A percentile compares a stretch with the other conserved stretches of the same genome.
These are phyloP conservation scores for Dicyrtomina minuta DNA, from an alignment of 2,888 invertebrate species.

Conservation along the genomic window DNA sequence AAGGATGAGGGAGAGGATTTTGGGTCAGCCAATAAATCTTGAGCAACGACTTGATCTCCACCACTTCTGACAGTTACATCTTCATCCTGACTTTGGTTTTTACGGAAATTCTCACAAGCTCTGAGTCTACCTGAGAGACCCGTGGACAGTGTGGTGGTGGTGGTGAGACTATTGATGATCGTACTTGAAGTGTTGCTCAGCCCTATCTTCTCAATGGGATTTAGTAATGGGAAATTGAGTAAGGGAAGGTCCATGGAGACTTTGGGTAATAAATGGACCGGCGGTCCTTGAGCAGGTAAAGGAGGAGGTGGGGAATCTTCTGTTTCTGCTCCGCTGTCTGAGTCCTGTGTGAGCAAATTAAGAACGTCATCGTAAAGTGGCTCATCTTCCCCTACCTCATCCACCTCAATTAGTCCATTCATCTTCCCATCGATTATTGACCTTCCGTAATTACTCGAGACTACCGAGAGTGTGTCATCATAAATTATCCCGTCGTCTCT, in stretches of 20 bases:
- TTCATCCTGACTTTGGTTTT: not conserved
- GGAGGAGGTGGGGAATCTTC: slow-evolving; percentile 52
- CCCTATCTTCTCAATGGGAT: not conserved
- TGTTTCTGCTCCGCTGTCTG: slow-evolving; percentile 47
- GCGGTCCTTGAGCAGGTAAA: slow-evolving; percentile 50
- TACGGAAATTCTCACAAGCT: not conserved
- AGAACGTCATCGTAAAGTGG: slow-evolving; percentile 53
- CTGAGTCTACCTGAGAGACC: no score
- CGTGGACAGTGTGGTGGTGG: no score
- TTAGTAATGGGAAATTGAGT: slow-evolving; percentile 42
- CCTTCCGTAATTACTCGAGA: slow-evolving; percentile 36
- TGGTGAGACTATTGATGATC: not conserved
- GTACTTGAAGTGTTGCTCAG: not conserved
- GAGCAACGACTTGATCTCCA: not conserved
- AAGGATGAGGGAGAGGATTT: not conserved
- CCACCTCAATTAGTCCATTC: slow-evolving; percentile 15
- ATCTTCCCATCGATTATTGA: slow-evolving; percentile 3
- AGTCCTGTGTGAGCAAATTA: slow-evolving; percentile 38
- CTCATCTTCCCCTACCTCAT: slow-evolving; percentile 33
- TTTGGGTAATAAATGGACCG: slow-evolving; percentile 45
- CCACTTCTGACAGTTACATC: not conserved
- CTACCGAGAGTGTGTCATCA: slow-evolving; percentile 50
- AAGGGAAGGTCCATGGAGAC: slow-evolving; percentile 46
- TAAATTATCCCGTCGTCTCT: slow-evolving; percentile 40
- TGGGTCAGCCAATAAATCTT: not conserved